Base-by-base conservation (phyloP, 35 echinoderm and acorn worm species). In the Holothuria glaberrima region DNA sequence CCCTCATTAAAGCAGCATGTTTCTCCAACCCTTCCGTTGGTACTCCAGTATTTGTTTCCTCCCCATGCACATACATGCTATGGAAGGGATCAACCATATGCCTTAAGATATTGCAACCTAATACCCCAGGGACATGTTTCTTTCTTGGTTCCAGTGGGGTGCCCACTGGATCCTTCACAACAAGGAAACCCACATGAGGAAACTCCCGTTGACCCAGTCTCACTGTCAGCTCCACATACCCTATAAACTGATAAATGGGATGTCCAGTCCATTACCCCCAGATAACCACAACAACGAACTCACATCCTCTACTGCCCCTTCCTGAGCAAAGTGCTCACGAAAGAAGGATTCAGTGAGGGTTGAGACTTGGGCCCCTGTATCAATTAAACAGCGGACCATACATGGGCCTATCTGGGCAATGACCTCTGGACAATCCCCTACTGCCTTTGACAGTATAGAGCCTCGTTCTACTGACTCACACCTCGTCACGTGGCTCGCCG, bases 321-420 rank as follows among this genome's bases (percentile, higher is more conserved):
- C 58, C 32, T 93, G 50, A 72, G 90, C 77, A 50, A 96, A 82
- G 74, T 92, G 87, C 63, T 93, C 45, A 58, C 78, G 93, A 69
- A 80, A 93, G 67, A 93, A 97, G 14, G 60, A 71, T 80, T 97
- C 91, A 0, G 88, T 93, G 1, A 97, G 20, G 6, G 91, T 97
- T 34, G 89, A 97, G 27, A 93, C 83, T 65, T 97, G 91, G 9
- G 91, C 91, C 48, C 88, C 82, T 48, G 91, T 93, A 65, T 97
- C 88, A 5, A 93, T 50, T 50, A 97, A 61, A 85, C 94, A 95
- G 29, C 87, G 20, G 44, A 95, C 62, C 28, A 57, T 36, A 17
- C 30, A 25, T 36, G 29, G 9, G 14, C 79, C 89, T 58, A 95
- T 1, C 59, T 71, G 10, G 13, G 92, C 46, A 28, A 27, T 52